Conservation (phyloP, 2,797 vertebrate species). For the Ctenosaura bakeri region DNA sequence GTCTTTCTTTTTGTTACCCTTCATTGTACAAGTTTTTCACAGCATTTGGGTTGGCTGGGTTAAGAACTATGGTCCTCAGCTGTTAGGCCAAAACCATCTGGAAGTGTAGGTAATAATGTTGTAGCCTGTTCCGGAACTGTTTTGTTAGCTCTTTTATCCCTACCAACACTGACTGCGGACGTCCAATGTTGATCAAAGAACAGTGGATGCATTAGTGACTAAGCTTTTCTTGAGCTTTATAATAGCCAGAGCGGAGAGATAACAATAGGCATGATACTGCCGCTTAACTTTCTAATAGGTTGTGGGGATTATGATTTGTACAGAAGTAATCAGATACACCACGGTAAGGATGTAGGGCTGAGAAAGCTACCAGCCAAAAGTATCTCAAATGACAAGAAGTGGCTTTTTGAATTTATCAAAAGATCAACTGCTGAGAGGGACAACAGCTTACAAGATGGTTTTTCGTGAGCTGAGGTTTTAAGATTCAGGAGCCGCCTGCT, state of each 20-base stretch:
- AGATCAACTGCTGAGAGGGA: slow-evolving; percentile 44
- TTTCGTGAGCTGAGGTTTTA: slow-evolving; percentile 30
- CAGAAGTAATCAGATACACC: slow-evolving; percentile 47
- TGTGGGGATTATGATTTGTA: slow-evolving; percentile 41
- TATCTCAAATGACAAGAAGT: slow-evolving; percentile 9
- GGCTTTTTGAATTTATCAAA: slow-evolving; percentile 50
- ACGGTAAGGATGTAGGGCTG: slow-evolving; percentile 32
- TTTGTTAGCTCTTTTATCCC: slow-evolving; percentile 56
- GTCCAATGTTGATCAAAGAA: slow-evolving; percentile 59
- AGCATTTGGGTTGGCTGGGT: not conserved
- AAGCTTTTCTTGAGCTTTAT: slow-evolving; percentile 45
- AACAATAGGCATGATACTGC: not conserved
- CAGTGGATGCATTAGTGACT: slow-evolving; percentile 3
- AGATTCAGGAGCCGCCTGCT: not conserved
- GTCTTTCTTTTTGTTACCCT: not conserved
- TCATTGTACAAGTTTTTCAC: not conserved
- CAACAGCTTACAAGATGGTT: slow-evolving; percentile 25
- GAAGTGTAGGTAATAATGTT: not conserved
- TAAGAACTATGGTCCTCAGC: not conserved
- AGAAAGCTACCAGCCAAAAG: slow-evolving; percentile 54
- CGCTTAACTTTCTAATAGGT: slow-evolving; percentile 41
- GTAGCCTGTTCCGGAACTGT: slow-evolving; percentile 15
- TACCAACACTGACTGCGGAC: slow-evolving; percentile 17
- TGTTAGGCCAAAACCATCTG: not conserved
- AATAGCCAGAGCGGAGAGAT: slow-evolving; percentile 49